Evolutionary conservation across 2,113 vertebrate species (phyloP).

Genomic region (Lutjanus erythropterus): DNA sequence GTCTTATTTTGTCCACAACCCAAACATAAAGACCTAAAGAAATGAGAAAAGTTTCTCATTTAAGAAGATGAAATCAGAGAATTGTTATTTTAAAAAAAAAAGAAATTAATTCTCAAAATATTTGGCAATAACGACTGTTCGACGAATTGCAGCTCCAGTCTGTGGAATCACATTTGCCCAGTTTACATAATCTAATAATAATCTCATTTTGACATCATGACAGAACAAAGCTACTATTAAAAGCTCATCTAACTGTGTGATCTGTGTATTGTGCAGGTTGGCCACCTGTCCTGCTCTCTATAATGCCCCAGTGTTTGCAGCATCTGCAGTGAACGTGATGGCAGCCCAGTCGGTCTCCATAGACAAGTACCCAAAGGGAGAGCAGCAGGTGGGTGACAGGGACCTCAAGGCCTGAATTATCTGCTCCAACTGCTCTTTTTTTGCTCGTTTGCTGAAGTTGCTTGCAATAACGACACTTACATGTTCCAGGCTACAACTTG

Average conservation of each 20-base stretch:
- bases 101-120: no score
- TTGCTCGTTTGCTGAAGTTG: neutral
- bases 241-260: constrained; percentile 33
- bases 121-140: no score
- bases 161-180: neutral
- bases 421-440: neutral
- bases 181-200: neutral
- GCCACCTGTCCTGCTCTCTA: constrained; percentile 69
- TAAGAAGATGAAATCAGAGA: no score
- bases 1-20: no score
- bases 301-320: constrained; percentile 80
- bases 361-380: constrained; percentile 83
- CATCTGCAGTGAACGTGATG: constrained; percentile 82
- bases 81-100: no score
- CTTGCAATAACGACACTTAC: neutral
- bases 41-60: no score
- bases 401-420: neutral
- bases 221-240: neutral
- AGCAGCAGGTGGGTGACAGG: constrained; percentile 79
- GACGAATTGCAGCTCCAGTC: no score
- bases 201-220: neutral
- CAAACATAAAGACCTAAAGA: no score
- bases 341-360: constrained; percentile 83
- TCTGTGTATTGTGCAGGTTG: constrained; percentile 73
- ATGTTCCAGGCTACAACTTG: neutral